These are phyloP conservation scores for Phalera bucephala DNA, from an alignment of 2,888 invertebrate genomes.

Conservation along the genomic window DNA sequence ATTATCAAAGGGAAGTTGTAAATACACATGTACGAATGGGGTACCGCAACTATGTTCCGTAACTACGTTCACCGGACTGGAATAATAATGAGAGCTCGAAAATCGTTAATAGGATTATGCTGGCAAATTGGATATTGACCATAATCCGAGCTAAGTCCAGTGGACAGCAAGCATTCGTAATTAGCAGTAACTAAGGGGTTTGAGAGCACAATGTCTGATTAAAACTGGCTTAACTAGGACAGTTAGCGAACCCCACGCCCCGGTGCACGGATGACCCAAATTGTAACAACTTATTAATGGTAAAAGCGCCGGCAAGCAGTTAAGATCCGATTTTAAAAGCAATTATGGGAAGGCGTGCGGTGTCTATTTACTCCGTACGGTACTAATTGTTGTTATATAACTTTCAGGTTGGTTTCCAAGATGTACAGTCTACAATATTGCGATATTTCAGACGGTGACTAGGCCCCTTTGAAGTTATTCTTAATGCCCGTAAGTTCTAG, in stretches of 20 bases:
- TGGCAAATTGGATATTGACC: slow-evolving; percentile 73
- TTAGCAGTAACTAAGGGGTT: slow-evolving; percentile 75
- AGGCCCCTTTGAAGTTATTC: too few species aligned
- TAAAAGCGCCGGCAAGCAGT: slow-evolving; percentile 9
- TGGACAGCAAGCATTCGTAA: slow-evolving; percentile 72
- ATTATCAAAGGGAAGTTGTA: slow-evolving; percentile 26
- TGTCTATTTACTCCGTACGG: too few species aligned
- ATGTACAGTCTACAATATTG: too few species aligned
- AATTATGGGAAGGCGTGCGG: slow-evolving; percentile 21
- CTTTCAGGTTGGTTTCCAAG: too few species aligned
- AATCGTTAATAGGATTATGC: slow-evolving; percentile 73
- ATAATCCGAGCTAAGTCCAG: slow-evolving; percentile 68
- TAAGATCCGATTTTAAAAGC: slow-evolving; percentile 23
- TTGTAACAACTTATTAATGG: slow-evolving; percentile 39
- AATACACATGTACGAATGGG: slow-evolving; percentile 18
- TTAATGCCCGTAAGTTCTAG: too few species aligned
- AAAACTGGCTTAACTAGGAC: slow-evolving; percentile 66
- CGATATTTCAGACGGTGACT: too few species aligned
- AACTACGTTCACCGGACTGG: slow-evolving; percentile 22
- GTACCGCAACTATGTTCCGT: slow-evolving; percentile 11
- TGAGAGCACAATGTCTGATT: slow-evolving; percentile 44
- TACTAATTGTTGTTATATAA: too few species aligned
- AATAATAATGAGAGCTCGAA: slow-evolving; percentile 60
- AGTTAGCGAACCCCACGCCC: slow-evolving; percentile 18
- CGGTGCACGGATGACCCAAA: slow-evolving; percentile 40